These are phyloP conservation scores for Spodoptera litura DNA, from an alignment of 1,140 invertebrate genomes.

Conservation along the genomic window DNA sequence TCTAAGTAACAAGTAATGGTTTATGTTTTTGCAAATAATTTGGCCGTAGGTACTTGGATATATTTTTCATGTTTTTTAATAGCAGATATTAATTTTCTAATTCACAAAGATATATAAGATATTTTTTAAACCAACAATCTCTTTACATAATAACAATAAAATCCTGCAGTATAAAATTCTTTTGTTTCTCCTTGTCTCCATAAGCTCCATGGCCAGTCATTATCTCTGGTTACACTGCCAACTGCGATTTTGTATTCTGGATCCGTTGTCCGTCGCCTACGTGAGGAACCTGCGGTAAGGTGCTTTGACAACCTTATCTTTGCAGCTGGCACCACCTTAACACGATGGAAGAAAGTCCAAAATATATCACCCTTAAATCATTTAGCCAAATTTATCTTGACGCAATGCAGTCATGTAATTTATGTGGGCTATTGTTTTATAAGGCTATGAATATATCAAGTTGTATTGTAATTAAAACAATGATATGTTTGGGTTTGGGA, in stretches of 20 bases:
- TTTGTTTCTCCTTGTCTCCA: background rate
- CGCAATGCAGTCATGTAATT: conserved; percentile 47
- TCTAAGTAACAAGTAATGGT: no score
- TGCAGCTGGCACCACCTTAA: conserved; percentile 10
- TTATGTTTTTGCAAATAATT: no score
- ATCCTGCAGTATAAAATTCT: background rate
- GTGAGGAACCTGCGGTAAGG: conserved; percentile 46
- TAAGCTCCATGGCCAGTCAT: conserved; percentile 17
- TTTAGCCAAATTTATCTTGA: conserved; percentile 29
- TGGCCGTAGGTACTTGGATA: no score
- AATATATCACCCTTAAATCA: background rate
- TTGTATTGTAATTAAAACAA: background rate
- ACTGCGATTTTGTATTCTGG: conserved; percentile 51
- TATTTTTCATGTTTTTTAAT: no score
- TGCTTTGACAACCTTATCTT: conserved; percentile 17
- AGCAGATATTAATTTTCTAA: no score
- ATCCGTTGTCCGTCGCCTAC: conserved; percentile 42
- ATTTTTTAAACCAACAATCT: background rate
- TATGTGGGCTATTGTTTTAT: conserved; percentile 26
- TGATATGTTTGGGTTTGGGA: background rate
- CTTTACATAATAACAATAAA: background rate
- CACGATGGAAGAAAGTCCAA: conserved; percentile 26
- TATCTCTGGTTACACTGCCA: conserved; percentile 37
- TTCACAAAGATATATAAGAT: no score
- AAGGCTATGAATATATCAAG: background rate